Percentiles rank a stretch among this genome's conserved stretches.
phyloP scores from a whole-genome alignment of 2,797 vertebrate species.

The Phaenicophaeus curvirostris region DNA sequence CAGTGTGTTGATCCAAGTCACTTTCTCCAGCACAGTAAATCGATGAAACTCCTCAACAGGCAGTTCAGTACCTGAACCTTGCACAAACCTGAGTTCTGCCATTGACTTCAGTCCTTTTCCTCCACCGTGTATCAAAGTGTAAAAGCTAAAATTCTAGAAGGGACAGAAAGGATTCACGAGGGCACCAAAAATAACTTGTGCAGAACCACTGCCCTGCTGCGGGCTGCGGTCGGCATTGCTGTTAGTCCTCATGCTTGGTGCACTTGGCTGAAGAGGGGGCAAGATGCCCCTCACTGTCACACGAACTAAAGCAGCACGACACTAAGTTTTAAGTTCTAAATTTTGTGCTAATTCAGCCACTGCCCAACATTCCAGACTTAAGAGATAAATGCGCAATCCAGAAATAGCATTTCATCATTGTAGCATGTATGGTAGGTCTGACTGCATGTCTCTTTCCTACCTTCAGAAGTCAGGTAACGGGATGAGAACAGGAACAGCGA shows the following conservation, averaged over 20 bases:
- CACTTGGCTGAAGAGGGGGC: background rate
- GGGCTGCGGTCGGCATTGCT: background rate
- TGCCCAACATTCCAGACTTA: background rate
- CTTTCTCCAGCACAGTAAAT: background rate
- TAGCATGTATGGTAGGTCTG: background rate
- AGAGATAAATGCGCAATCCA: background rate
- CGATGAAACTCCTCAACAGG: background rate
- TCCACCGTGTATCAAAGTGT: background rate
- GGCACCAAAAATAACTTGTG: accelerated
- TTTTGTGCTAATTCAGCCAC: background rate
- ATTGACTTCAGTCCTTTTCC: background rate
- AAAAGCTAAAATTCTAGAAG: background rate
- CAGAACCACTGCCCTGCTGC: background rate
- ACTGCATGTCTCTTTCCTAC: slow-evolving; percentile 36
- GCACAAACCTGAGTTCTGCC: background rate
- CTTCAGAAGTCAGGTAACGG: slow-evolving; percentile 5
- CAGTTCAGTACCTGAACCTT: background rate
- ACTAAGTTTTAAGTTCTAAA: too few species aligned
- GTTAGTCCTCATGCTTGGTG: accelerated
- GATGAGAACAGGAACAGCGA: slow-evolving; percentile 38
- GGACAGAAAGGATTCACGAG: background rate
- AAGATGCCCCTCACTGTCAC: background rate
- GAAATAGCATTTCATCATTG: background rate
- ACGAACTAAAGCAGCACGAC: too few species aligned
- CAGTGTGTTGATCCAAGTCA: background rate